Evolutionary conservation across 2,113 vertebrate species (phyloP).

Genomic region (Perognathus longimembris): DNA sequence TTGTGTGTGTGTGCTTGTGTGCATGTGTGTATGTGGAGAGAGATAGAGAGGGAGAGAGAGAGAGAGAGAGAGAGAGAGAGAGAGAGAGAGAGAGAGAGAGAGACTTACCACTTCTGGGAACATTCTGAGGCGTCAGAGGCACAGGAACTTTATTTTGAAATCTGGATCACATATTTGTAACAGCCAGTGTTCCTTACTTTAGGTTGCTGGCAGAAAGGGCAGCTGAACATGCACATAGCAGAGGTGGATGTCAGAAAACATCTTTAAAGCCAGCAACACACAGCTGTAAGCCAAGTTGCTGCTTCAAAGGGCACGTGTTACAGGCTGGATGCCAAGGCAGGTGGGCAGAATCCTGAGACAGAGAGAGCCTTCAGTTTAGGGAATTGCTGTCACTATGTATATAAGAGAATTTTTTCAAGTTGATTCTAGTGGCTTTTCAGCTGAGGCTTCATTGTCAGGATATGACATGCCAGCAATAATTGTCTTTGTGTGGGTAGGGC

Average conservation of each 20-base stretch:
- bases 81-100: slow-evolving; percentile 42
- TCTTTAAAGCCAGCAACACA: not conserved
- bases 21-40: too few relatives aligned
- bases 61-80: too few relatives aligned
- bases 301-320: not conserved
- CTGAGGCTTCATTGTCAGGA: not conserved
- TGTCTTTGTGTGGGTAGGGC: too few relatives aligned
- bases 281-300: not conserved
- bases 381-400: rapidly evolving
- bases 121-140: slow-evolving; percentile 19
- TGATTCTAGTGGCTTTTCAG: not conserved
- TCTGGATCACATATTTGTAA: not conserved
- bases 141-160: slow-evolving; percentile 63
- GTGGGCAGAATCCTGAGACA: not conserved
- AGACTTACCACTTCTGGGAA: slow-evolving; percentile 5
- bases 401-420: not conserved
- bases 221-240: slow-evolving; percentile 48
- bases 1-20: too few relatives aligned
- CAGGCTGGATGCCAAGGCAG: not conserved
- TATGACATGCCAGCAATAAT: not conserved
- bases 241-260: not conserved
- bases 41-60: too few relatives aligned
- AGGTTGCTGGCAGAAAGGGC: not conserved
- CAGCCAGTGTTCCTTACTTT: not conserved
- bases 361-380: rapidly evolving